A percentile compares a stretch with the other conserved stretches of the same genome.
These are phyloP conservation scores for Homarus gammarus DNA, from an alignment of 2,888 invertebrate species.

Conservation along the genomic window DNA sequence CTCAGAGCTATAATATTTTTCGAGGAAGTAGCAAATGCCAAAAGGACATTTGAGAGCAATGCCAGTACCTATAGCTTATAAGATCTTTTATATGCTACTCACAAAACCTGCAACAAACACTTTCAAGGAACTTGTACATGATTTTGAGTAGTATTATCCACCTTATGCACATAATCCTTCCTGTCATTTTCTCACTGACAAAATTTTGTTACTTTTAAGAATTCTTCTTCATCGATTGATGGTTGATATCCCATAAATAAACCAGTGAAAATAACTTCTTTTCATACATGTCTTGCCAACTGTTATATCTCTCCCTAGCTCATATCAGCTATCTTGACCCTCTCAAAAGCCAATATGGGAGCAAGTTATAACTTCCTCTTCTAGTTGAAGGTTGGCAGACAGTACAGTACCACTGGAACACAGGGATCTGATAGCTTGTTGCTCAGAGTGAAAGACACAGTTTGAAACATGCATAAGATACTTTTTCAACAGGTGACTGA, in stretches of 20 bases:
- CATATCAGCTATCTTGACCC: conserved; percentile 9
- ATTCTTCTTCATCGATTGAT: conserved; percentile 10
- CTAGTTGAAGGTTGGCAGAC: conserved; percentile 12
- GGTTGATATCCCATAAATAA: background rate
- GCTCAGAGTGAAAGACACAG: background rate
- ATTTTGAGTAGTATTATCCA: conserved; percentile 59
- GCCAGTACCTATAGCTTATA: conserved; percentile 61
- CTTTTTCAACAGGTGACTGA: background rate
- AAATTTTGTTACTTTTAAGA: conserved; percentile 33
- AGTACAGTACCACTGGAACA: background rate
- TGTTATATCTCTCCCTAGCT: conserved; percentile 7
- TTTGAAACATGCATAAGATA: background rate
- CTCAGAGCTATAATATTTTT: conserved; percentile 33
- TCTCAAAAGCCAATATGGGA: background rate
- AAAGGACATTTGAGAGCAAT: conserved; percentile 37
- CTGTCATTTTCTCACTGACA: conserved; percentile 44
- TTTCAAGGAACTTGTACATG: conserved; percentile 51
- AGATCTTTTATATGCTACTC: conserved; percentile 66
- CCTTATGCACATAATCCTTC: conserved; percentile 63
- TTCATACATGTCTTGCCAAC: conserved; percentile 12
- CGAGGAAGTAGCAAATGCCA: conserved; percentile 28
- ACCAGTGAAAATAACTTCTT: conserved; percentile 4
- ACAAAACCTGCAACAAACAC: conserved; percentile 34
- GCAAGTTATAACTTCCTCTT: background rate
- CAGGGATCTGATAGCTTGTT: background rate